Percentiles rank a stretch among this genome's conserved stretches.
These are phyloP conservation scores for Tetanocera ferruginea DNA, from an alignment of 2,888 invertebrate species.

Conservation along the genomic window DNA sequence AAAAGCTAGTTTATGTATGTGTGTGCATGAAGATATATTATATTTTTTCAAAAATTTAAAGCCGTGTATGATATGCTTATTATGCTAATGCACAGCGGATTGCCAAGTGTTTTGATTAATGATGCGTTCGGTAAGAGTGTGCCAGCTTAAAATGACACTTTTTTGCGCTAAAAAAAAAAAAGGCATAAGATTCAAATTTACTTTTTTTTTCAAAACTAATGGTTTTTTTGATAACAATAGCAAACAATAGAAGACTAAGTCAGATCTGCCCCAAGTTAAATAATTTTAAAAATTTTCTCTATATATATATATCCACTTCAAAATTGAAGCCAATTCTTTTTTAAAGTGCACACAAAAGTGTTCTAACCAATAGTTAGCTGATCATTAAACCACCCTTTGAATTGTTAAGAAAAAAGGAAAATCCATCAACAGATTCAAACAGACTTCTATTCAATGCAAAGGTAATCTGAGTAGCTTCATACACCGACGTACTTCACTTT, in stretches of 20 bases:
- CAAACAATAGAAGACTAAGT: not conserved
- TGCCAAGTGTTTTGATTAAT: slow-evolving; percentile 63
- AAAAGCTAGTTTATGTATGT: slow-evolving; percentile 28
- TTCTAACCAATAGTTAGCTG: not conserved
- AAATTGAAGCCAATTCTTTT: no score
- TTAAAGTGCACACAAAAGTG: not conserved
- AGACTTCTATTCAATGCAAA: not conserved
- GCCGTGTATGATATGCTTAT: slow-evolving; percentile 48
- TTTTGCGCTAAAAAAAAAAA: not conserved
- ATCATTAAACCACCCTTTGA: not conserved
- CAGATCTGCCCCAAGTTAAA: no score
- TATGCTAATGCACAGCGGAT: slow-evolving; percentile 58
- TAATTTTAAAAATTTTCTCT: no score
- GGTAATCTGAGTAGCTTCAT: slow-evolving; percentile 20
- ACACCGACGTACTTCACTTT: not conserved
- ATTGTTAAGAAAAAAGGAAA: no score
- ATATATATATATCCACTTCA: no score
- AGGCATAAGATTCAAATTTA: not conserved
- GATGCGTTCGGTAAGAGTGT: slow-evolving; percentile 46
- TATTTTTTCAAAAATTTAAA: slow-evolving; percentile 10
- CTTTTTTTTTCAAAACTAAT: not conserved
- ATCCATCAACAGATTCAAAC: no score
- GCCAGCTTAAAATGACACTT: slow-evolving; percentile 46
- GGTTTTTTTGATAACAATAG: not conserved
- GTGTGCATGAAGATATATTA: no score